Conservation (phyloP, 35 echinoderm and acorn worm species). For the Chiridota heheva region DNA sequence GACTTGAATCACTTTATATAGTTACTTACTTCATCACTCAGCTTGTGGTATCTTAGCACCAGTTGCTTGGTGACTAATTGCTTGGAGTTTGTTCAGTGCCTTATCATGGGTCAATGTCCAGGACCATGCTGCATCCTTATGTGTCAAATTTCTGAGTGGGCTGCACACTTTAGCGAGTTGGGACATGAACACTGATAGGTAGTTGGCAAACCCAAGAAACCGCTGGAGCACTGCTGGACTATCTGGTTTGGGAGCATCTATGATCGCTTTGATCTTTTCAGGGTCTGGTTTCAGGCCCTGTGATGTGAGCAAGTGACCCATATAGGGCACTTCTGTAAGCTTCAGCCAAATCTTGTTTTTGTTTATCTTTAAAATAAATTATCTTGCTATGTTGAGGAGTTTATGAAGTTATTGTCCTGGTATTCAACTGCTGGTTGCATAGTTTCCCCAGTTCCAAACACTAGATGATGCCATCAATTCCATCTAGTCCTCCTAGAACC, state of each 20-base stretch:
- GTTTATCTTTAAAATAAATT: not conserved
- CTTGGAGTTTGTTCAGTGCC: not conserved
- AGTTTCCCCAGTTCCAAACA: slow-evolving; percentile 26
- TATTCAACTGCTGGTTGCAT: slow-evolving; percentile 12
- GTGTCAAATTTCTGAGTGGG: slow-evolving; percentile 48
- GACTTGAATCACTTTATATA: slow-evolving; percentile 51
- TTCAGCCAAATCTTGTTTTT: slow-evolving; percentile 1
- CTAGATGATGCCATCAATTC: slow-evolving; percentile 54
- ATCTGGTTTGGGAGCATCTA: not conserved
- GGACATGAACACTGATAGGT: slow-evolving; percentile 7
- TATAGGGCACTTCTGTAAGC: slow-evolving; percentile 20
- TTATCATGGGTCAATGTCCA: slow-evolving; percentile 14
- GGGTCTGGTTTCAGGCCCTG: slow-evolving; percentile 33
- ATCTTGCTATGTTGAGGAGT: slow-evolving; percentile 10
- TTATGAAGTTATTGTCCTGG: slow-evolving; percentile 26
- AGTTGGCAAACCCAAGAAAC: slow-evolving; percentile 54
- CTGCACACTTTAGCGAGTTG: not conserved
- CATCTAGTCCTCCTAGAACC: slow-evolving; percentile 35
- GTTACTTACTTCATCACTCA: slow-evolving; percentile 60
- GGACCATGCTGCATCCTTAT: slow-evolving; percentile 46
- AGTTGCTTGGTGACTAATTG: slow-evolving; percentile 19
- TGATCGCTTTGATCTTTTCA: not conserved
- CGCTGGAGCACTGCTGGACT: slow-evolving; percentile 31
- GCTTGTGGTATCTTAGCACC: slow-evolving; percentile 57
- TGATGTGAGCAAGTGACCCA: not conserved